phyloP scores from a whole-genome alignment of 1,140 invertebrate genomes.

The Chymomyza costata region DNA sequence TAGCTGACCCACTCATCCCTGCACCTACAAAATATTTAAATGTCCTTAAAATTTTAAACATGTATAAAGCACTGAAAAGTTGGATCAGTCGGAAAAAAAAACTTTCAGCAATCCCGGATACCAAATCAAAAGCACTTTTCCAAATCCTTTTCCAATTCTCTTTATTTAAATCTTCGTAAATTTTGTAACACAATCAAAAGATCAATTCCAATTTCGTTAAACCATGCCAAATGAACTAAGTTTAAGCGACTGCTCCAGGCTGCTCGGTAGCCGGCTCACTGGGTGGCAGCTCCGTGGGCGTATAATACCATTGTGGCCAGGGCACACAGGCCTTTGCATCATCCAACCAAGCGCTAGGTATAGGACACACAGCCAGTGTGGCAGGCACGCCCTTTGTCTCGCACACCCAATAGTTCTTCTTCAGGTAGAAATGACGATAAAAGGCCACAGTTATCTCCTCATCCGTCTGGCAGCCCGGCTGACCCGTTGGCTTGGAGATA shows the following conservation, averaged over 20 bases:
- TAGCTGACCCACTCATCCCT: too few relatives aligned
- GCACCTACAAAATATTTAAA: too few relatives aligned
- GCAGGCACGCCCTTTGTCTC: slow-evolving; percentile 25
- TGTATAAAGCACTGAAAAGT: too few relatives aligned
- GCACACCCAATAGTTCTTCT: slow-evolving; percentile 52
- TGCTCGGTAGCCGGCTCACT: slow-evolving; percentile 47
- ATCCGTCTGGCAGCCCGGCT: slow-evolving; percentile 56
- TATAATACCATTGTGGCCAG: slow-evolving; percentile 42
- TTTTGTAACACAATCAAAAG: too few relatives aligned
- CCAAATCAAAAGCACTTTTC: too few relatives aligned
- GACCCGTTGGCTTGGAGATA: slow-evolving; percentile 41
- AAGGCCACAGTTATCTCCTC: slow-evolving; percentile 27
- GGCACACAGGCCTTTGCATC: slow-evolving; percentile 40
- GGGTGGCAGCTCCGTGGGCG: slow-evolving; percentile 44
- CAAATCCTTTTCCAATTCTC: too few relatives aligned
- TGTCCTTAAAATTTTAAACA: too few relatives aligned
- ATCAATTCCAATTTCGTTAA: too few relatives aligned
- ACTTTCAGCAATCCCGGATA: too few relatives aligned
- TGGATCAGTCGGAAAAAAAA: too few relatives aligned
- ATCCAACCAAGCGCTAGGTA: slow-evolving; percentile 23
- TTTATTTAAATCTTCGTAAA: too few relatives aligned
- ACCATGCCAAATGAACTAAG: too few relatives aligned
- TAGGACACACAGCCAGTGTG: slow-evolving; percentile 18
- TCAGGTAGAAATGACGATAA: slow-evolving; percentile 45
- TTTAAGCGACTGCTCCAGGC: neutral